Conservation (phyloP, 2,113 vertebrate species). For the Notarius lentiginosus region DNA sequence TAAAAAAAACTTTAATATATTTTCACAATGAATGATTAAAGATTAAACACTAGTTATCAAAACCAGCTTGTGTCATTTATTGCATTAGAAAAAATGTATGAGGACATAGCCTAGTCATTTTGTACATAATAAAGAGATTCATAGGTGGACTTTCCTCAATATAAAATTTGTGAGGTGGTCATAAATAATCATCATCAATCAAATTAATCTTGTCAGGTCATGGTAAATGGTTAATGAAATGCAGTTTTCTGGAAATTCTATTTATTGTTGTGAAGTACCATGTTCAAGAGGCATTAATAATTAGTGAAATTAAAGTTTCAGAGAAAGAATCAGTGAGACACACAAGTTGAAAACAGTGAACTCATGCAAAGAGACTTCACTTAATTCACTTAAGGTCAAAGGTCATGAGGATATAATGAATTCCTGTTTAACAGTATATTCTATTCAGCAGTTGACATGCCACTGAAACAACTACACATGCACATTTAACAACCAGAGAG, state of each 20-base stretch:
- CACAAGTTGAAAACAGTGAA: not conserved
- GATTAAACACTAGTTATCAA: too few species aligned
- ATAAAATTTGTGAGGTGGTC: too few species aligned
- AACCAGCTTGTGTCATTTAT: too few species aligned
- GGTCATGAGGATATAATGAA: not conserved
- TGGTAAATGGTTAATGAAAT: not conserved
- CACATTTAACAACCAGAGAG: too few species aligned
- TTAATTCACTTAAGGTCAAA: too few species aligned
- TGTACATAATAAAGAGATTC: not conserved
- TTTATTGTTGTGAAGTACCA: not conserved
- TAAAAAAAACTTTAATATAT: too few species aligned
- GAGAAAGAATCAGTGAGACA: not conserved
- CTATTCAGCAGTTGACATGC: not conserved
- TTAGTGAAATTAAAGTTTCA: not conserved
- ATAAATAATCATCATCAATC: not conserved
- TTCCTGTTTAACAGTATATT: not conserved
- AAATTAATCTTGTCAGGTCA: not conserved
- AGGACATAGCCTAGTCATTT: too few species aligned
- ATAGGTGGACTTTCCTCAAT: too few species aligned
- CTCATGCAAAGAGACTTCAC: too few species aligned
- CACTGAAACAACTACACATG: not conserved
- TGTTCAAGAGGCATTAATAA: not conserved
- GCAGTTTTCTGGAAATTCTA: not conserved
- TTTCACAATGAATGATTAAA: too few species aligned
- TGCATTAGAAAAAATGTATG: too few species aligned